Evolutionary conservation across 2,113 vertebrate genomes (phyloP).

Genomic region (Agapornis roseicollis): DNA sequence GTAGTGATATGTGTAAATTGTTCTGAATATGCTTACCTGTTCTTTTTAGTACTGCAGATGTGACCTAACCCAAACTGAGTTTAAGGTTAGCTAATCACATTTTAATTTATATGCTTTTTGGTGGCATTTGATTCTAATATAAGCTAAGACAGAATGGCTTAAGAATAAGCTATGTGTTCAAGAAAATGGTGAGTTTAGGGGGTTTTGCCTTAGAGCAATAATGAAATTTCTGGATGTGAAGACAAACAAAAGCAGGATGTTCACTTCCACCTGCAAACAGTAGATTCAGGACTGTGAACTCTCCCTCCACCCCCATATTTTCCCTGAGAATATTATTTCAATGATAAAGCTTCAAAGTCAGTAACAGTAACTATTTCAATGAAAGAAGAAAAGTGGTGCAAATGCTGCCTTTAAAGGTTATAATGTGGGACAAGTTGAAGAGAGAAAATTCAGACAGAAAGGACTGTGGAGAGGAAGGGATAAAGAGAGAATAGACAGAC

Average conservation of each 20-base stretch:
- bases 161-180: not conserved
- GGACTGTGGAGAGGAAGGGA: not conserved
- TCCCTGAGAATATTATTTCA: not conserved
- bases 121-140: not conserved
- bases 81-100: not conserved
- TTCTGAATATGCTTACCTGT: not conserved
- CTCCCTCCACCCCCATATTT: rapidly evolving
- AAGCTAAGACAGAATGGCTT: not conserved
- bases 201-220: not conserved
- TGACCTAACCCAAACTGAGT: not conserved
- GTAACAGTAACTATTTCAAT: not conserved
- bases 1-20: not conserved
- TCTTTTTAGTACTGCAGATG: not conserved
- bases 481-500: not conserved
- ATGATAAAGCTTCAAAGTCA: not conserved
- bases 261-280: rapidly evolving
- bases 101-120: not conserved
- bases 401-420: not conserved
- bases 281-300: not conserved
- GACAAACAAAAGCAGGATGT: not conserved
- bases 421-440: not conserved
- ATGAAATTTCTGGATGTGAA: not conserved
- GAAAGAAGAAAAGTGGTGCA: not conserved
- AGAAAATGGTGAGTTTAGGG: not conserved
- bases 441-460: not conserved